phyloP scores from a whole-genome alignment of 2,888 invertebrate species.

The Druceiella hillmani region DNA sequence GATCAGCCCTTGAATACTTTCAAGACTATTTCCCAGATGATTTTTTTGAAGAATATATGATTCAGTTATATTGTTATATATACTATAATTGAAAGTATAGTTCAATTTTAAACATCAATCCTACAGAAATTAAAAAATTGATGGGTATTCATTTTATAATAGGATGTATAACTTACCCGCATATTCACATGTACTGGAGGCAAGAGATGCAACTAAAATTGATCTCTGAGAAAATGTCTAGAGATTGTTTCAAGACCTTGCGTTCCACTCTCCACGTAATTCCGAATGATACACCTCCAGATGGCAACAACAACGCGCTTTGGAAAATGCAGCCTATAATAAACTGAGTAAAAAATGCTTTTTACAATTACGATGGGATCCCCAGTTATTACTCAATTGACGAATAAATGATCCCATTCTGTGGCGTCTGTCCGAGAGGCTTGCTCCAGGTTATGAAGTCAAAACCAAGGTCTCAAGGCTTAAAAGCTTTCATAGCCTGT shows the following conservation, averaged over 20 bases:
- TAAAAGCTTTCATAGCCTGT: slow-evolving; percentile 27
- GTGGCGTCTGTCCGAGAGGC: slow-evolving; percentile 18
- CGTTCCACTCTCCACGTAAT: slow-evolving; percentile 3
- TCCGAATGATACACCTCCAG: slow-evolving; percentile 1
- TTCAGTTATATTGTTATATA: no score
- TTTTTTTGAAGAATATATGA: no score
- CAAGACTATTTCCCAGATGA: no score
- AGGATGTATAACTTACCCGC: no score
- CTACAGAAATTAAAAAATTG: no score
- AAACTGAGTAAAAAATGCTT: slow-evolving; percentile 13
- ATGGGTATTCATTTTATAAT: no score
- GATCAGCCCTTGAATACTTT: no score
- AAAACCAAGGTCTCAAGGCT: slow-evolving; percentile 7
- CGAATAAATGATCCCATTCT: slow-evolving; percentile 27
- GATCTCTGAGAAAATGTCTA: not conserved
- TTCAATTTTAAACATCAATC: no score
- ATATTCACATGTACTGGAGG: no score
- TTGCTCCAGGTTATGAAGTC: slow-evolving; percentile 23
- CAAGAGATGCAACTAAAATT: no score
- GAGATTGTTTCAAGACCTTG: slow-evolving; percentile 6
- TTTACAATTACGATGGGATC: slow-evolving; percentile 8
- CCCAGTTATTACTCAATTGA: slow-evolving; percentile 18
- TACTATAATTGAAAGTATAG: no score
- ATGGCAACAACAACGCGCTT: slow-evolving; percentile 11
- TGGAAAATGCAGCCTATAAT: slow-evolving; percentile 17